phyloP scores from a whole-genome alignment of 1,140 invertebrate species.

The Macrobrachium rosenbergii region DNA sequence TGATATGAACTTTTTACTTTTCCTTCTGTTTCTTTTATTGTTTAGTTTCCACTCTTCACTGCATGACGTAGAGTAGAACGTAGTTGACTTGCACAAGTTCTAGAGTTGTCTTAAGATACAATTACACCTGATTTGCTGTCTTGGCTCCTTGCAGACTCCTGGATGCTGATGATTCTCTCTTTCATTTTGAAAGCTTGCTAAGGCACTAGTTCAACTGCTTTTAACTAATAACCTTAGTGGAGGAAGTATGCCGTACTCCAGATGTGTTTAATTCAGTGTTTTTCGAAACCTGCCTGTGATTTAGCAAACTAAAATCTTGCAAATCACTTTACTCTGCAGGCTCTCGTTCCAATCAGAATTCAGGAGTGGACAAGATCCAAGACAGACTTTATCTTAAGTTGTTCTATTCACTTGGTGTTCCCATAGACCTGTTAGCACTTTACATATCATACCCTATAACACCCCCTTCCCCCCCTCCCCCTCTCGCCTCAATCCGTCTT shows the following conservation, averaged over 20 bases:
- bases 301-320: too few species aligned
- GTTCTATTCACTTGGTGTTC: constrained; percentile 41
- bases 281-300: too few species aligned
- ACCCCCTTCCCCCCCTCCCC: not conserved
- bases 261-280: too few species aligned
- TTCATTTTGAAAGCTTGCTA: too few species aligned
- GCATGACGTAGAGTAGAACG: constrained; percentile 55
- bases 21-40: constrained; percentile 53
- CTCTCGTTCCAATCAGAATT: too few species aligned
- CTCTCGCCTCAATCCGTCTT: not conserved
- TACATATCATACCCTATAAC: not conserved
- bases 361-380: constrained; percentile 1
- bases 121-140: constrained; percentile 21
- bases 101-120: not conserved
- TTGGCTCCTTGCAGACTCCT: not conserved
- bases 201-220: too few species aligned
- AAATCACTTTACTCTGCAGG: too few species aligned
- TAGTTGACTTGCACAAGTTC: constrained; percentile 34
- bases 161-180: too few species aligned
- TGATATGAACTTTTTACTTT: constrained; percentile 35
- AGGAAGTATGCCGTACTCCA: too few species aligned
- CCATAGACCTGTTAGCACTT: constrained; percentile 33
- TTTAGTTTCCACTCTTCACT: constrained; percentile 40
- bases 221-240: too few species aligned
- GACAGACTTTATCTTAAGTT: constrained; percentile 45